These are phyloP conservation scores for Coleophora flavipennella DNA, from an alignment of 2,888 invertebrate genomes.

Conservation along the genomic window DNA sequence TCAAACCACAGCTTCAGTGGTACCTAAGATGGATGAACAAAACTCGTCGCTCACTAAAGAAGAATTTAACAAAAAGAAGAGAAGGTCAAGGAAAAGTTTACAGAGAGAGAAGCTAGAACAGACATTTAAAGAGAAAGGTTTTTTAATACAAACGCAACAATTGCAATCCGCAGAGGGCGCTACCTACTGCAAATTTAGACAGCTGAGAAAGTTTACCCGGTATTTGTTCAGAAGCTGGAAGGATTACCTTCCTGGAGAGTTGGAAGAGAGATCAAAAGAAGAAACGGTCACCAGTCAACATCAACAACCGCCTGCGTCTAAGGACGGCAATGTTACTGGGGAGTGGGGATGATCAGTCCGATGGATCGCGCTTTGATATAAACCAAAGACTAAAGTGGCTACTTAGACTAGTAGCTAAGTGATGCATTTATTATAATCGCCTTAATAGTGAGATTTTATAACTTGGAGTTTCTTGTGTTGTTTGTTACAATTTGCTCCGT, in stretches of 20 bases:
- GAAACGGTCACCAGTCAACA: neutral
- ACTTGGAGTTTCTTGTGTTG: slow-evolving; percentile 13
- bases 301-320: neutral
- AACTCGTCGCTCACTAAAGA: slow-evolving; percentile 30
- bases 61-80: slow-evolving; percentile 72
- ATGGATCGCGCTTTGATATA: neutral
- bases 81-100: slow-evolving; percentile 86
- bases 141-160: slow-evolving; percentile 93
- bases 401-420: slow-evolving; percentile 24
- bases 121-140: slow-evolving; percentile 94
- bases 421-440: slow-evolving; percentile 49
- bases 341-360: slow-evolving; percentile 3
- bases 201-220: slow-evolving; percentile 90
- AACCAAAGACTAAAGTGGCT: neutral
- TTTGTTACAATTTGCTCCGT: slow-evolving; percentile 34
- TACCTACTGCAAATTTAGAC: slow-evolving; percentile 93
- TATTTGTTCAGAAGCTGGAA: slow-evolving; percentile 95
- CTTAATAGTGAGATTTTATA: slow-evolving; percentile 35
- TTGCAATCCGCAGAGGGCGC: slow-evolving; percentile 93
- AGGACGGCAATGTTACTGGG: neutral
- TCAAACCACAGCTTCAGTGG: slow-evolving; percentile 29
- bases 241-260: slow-evolving; percentile 88
- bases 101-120: slow-evolving; percentile 91
- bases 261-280: slow-evolving; percentile 43
- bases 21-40: slow-evolving; percentile 22